Conservation (phyloP, 2,797 vertebrate genomes). For the Phataginus tetradactyla region DNA sequence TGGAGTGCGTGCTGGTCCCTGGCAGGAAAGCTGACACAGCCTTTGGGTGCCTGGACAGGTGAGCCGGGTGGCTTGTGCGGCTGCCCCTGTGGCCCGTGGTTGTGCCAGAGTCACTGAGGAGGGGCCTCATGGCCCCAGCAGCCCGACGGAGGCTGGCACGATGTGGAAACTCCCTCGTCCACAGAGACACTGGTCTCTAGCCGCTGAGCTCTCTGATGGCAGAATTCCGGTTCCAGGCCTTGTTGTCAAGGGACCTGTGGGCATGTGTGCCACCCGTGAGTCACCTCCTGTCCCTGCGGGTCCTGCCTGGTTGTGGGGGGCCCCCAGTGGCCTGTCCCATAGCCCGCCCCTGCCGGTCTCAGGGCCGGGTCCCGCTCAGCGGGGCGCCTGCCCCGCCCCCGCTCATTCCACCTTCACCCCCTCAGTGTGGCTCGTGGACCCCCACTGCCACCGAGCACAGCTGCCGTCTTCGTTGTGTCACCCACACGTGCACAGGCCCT, state of each 20-base stretch:
- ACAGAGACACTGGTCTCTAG: background rate
- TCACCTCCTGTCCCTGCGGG: accelerated
- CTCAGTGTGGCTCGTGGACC: accelerated
- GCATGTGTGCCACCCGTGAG: accelerated
- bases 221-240: background rate
- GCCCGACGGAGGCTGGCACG: accelerated
- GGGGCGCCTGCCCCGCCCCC: background rate
- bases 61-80: accelerated
- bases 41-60: background rate
- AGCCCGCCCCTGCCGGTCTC: background rate
- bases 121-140: background rate
- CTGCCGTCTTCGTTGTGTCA: background rate
- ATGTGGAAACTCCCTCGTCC: background rate
- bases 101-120: background rate
- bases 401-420: accelerated
- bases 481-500: no score
- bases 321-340: background rate
- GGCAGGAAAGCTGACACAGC: slow-evolving; percentile 9
- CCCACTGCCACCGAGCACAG: background rate
- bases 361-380: background rate
- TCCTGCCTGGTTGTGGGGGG: background rate
- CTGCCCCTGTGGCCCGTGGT: accelerated
- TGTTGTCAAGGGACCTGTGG: accelerated
- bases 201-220: no score
- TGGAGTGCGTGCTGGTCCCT: slow-evolving; percentile 71